Evolutionary conservation across 2,797 vertebrate species (phyloP).

Genomic region (Emys orbicularis): DNA sequence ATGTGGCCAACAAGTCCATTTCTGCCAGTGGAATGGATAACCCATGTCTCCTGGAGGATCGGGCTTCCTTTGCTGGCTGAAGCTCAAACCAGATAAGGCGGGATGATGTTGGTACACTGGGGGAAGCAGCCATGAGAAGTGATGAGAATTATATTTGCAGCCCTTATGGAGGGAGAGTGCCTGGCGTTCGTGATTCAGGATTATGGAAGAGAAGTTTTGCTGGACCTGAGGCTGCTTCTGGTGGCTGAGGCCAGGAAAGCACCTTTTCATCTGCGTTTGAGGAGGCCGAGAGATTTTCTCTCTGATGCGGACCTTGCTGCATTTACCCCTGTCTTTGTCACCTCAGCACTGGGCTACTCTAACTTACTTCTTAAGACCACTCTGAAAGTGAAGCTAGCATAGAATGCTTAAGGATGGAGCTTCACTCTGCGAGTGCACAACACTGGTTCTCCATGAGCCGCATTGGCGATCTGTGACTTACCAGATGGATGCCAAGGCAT

Average conservation of each 20-base stretch:
- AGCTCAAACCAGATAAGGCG: background rate
- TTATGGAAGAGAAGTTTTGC: fast-evolving
- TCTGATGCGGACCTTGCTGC: background rate
- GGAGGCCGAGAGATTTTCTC: background rate
- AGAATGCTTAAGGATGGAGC: background rate
- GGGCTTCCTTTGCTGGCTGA: background rate
- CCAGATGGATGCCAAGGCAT: no score
- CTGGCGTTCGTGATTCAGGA: background rate
- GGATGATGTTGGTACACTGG: background rate
- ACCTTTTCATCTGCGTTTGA: background rate
- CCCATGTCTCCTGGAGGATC: fast-evolving
- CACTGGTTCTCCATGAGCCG: background rate
- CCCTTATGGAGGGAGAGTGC: background rate
- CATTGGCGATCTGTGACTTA: background rate
- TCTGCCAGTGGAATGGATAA: background rate
- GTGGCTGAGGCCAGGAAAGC: background rate
- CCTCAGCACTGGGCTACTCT: background rate
- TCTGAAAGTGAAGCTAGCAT: no score
- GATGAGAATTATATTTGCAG: background rate
- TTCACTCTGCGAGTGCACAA: background rate
- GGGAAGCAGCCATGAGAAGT: background rate
- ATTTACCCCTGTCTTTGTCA: background rate
- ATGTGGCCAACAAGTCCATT: fast-evolving
- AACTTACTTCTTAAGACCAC: background rate
- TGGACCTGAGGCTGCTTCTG: background rate